phyloP scores from a whole-genome alignment of 2,113 vertebrate species.

The Serinus canaria region DNA sequence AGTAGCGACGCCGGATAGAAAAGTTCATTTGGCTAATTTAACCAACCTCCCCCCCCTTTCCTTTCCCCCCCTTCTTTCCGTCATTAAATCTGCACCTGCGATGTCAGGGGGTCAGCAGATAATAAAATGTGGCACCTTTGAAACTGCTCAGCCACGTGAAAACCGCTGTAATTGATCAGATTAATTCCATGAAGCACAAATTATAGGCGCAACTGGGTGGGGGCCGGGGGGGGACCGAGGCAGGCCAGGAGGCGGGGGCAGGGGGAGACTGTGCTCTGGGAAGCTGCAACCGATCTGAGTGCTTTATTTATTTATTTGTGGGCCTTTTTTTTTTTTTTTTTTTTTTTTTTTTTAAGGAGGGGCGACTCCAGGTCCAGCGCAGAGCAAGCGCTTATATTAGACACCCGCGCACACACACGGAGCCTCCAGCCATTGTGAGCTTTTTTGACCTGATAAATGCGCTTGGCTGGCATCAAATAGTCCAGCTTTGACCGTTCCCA shows the following conservation, averaged over 20 bases:
- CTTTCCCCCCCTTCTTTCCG: not conserved
- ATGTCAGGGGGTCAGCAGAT: slow-evolving; percentile 91
- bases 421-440: slow-evolving; percentile 81
- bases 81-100: slow-evolving; percentile 85
- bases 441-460: slow-evolving; percentile 87
- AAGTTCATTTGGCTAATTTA: slow-evolving; percentile 70
- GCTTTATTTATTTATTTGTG: slow-evolving; percentile 38
- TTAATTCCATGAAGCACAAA: slow-evolving; percentile 72
- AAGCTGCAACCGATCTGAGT: not conserved
- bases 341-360: not conserved
- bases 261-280: not conserved
- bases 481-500: slow-evolving; percentile 80
- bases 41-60: not conserved
- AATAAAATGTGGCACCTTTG: slow-evolving; percentile 93
- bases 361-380: not conserved
- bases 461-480: slow-evolving; percentile 90
- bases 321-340: not conserved
- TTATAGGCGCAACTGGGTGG: slow-evolving; percentile 45
- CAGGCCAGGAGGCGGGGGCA: not conserved
- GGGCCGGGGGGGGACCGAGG: not conserved
- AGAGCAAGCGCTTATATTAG: slow-evolving; percentile 66
- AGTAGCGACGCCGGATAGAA: not conserved
- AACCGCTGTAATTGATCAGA: slow-evolving; percentile 82
- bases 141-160: slow-evolving; percentile 86
- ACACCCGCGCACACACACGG: slow-evolving; percentile 24